These are phyloP conservation scores for Epirrhoe alternata DNA, from an alignment of 2,888 invertebrate genomes.

Conservation along the genomic window DNA sequence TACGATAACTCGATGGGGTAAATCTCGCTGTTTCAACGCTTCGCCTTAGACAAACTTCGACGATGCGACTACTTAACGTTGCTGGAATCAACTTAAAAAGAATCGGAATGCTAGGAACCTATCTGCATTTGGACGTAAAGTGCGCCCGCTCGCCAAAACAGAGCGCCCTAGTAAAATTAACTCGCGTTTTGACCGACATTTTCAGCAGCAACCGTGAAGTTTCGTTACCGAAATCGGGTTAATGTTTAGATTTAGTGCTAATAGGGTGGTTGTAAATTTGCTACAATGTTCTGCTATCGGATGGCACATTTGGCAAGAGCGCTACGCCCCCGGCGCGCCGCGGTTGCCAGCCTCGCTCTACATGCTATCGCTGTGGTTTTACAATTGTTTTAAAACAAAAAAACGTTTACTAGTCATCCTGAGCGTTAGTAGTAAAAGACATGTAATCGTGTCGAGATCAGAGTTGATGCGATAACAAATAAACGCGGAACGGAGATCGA, in stretches of 20 bases:
- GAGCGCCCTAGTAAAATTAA: constrained; percentile 62
- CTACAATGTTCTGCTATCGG: constrained; percentile 82
- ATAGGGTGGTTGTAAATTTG: constrained; percentile 83
- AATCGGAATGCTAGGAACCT: too few relatives aligned
- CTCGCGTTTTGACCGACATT: constrained; percentile 70
- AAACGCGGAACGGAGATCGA: constrained; percentile 62
- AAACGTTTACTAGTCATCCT: constrained; percentile 15
- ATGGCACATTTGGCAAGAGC: constrained; percentile 82
- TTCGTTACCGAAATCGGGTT: constrained; percentile 82
- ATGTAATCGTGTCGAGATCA: constrained; percentile 36
- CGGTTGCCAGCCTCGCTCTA: constrained; percentile 73
- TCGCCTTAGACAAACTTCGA: too few relatives aligned
- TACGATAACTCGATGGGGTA: too few relatives aligned
- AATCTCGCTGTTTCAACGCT: too few relatives aligned
- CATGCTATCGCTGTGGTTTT: constrained; percentile 67
- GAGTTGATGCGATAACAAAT: constrained; percentile 55
- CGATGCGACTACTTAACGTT: too few relatives aligned
- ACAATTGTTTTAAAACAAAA: constrained; percentile 69
- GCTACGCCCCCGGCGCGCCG: constrained; percentile 61
- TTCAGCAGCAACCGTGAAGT: constrained; percentile 70
- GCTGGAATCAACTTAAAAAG: too few relatives aligned
- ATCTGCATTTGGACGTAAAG: constrained; percentile 51
- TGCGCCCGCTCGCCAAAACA: constrained; percentile 51
- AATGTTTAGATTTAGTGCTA: constrained; percentile 85
- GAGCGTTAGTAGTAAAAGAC: constrained; percentile 33